phyloP scores from a whole-genome alignment of 2,888 invertebrate species.

The Cryptocheilus praepositus region DNA sequence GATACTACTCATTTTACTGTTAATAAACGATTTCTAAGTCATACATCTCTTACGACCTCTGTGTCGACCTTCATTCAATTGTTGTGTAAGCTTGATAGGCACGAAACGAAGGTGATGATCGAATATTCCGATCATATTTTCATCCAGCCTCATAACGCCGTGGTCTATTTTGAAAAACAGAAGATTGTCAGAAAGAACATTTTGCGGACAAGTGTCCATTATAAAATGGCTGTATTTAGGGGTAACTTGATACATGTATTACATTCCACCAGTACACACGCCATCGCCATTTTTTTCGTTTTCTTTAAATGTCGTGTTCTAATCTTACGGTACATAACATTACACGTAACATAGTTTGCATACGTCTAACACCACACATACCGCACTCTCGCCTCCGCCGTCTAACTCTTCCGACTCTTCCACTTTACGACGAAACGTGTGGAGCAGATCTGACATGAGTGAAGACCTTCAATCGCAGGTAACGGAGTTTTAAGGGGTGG shows the following conservation, averaged over 20 bases:
- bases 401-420: constrained; percentile 39
- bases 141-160: too few species aligned
- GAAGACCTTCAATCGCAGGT: constrained; percentile 42
- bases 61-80: neutral
- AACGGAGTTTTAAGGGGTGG: constrained; percentile 34
- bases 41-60: constrained; percentile 27
- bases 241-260: constrained; percentile 72
- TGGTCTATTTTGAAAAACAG: too few species aligned
- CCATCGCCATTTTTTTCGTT: constrained; percentile 54
- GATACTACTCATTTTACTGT: constrained; percentile 62
- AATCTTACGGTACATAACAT: constrained; percentile 69
- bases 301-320: constrained; percentile 53
- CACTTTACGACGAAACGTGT: constrained; percentile 64
- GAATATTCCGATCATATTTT: too few species aligned
- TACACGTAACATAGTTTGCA: constrained; percentile 71
- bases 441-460: constrained; percentile 47
- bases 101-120: too few species aligned
- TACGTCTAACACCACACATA: constrained; percentile 72
- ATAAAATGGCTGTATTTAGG: constrained; percentile 74
- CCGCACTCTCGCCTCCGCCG: constrained; percentile 59
- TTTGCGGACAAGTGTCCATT: constrained; percentile 59
- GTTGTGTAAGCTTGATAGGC: neutral
- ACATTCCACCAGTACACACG: constrained; percentile 66
- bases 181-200: too few species aligned
- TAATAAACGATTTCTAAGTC: constrained; percentile 69